These are phyloP conservation scores for Leucophenga maculata DNA, from an alignment of 2,888 invertebrate species.

Conservation along the genomic window DNA sequence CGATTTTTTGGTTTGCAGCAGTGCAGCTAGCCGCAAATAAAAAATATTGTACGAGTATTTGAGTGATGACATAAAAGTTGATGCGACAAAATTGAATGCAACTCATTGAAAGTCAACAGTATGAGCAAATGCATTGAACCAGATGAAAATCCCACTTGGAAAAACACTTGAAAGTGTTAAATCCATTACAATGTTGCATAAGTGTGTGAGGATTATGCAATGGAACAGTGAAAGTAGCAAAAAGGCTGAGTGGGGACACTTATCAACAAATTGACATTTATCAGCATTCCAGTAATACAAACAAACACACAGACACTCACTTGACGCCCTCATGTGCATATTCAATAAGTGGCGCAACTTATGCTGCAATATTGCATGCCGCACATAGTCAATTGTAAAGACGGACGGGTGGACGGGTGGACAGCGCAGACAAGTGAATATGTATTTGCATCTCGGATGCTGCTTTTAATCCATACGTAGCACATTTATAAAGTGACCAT, in stretches of 20 bases:
- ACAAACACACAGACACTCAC: conserved; percentile 16
- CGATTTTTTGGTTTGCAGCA: too few species aligned
- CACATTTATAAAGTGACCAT: conserved; percentile 51
- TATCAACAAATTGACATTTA: conserved; percentile 37
- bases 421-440: background rate
- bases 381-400: background rate
- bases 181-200: background rate
- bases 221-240: too few species aligned
- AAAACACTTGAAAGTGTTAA: conserved; percentile 1
- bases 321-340: background rate
- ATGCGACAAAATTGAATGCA: too few species aligned
- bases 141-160: background rate
- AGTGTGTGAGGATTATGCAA: too few species aligned
- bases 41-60: too few species aligned
- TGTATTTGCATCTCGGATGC: background rate
- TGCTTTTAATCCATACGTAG: conserved; percentile 43
- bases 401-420: too few species aligned
- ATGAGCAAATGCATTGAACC: too few species aligned
- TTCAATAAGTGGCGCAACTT: conserved; percentile 42
- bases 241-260: background rate
- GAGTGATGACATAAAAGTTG: too few species aligned
- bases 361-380: conserved; percentile 46
- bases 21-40: too few species aligned
- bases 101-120: background rate
- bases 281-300: conserved; percentile 34